phyloP scores from a whole-genome alignment of 2,113 vertebrate genomes.

The Crotalus horridus region DNA sequence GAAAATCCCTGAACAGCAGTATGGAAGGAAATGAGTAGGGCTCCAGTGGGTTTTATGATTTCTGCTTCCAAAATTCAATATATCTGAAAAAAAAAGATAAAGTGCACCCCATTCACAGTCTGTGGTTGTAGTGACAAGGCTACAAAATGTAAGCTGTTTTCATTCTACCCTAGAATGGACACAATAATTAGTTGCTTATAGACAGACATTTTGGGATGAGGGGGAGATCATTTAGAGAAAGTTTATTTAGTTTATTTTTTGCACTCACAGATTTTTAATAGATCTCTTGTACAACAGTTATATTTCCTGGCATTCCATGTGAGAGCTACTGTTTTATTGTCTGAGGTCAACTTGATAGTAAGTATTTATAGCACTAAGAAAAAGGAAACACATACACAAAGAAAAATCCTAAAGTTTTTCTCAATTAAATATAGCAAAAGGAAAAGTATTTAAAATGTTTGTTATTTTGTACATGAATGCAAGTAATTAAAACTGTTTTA shows the following conservation, averaged over 20 bases:
- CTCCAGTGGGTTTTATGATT: not conserved
- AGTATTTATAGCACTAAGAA: not conserved
- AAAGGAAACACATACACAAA: not conserved
- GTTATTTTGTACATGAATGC: slow-evolving; percentile 15
- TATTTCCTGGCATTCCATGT: not conserved
- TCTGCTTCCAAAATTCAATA: not conserved
- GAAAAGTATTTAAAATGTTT: slow-evolving; percentile 12
- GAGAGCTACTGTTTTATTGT: not conserved
- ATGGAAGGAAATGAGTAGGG: not conserved
- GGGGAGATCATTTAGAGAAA: not conserved
- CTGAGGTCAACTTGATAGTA: not conserved
- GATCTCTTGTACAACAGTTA: not conserved
- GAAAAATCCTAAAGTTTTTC: not conserved
- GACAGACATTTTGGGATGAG: not conserved
- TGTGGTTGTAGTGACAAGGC: not conserved
- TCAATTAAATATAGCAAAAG: slow-evolving; percentile 23
- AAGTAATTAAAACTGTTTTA: slow-evolving; percentile 10
- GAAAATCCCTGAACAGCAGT: not conserved
- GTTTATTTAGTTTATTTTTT: not conserved
- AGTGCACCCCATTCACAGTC: not conserved
- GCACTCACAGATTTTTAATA: not conserved
- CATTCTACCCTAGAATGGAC: not conserved
- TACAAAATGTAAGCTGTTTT: not conserved
- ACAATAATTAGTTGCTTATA: not conserved
- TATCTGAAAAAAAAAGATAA: not conserved